Evolutionary conservation across 2,797 vertebrate genomes (phyloP), one percentile per base, ranked within the genome.

Genomic region (Anas bernieri): DNA sequence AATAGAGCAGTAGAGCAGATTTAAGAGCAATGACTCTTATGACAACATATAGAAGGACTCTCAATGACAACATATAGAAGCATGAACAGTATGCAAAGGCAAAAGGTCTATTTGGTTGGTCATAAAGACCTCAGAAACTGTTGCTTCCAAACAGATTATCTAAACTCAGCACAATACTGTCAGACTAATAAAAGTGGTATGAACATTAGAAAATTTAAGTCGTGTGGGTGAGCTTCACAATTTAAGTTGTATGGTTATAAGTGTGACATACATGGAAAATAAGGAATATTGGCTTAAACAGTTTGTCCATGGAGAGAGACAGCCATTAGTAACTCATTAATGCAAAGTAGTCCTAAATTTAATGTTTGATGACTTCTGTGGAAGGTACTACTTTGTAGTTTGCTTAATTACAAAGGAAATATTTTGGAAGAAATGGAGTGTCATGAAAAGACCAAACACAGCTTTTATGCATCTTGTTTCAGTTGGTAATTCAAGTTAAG

Each of bases 191-290:
- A n/a, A 70, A 79, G 55, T 17, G 2, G 0, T 54, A 11, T 4
- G 62, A 81, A 78, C 4, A 8, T 20, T 28, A 78, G 14, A 63
- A 83, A 78, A 59, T 12, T 23, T 30, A 18, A 41, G 4, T 0
- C 58, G 25, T 61, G 1, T 73, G 16, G 3, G 7, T 33, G 5
- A 61, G 2, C 0, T 1, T 30, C 25, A 35, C 8, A 64, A 14
- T 55, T 72, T 50, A 67, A 15, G 1, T 58, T 66, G 4, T 28
- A 28, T 28, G 18, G 14, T 48, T 80, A 25, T 31, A 84, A 72
- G 12, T 31, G 20, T 54, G 50, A 25, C 43, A 33, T 41, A 25
- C 11, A 7, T 69, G 23, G 22, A 80, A 93, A 86, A 58, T n/a
- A 11, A 22, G 9, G 33, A 69, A 37, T 18, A 35, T 20, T 39